Evolutionary conservation across 1,140 invertebrate species (phyloP).

Genomic region (Heliothis subflexa): DNA sequence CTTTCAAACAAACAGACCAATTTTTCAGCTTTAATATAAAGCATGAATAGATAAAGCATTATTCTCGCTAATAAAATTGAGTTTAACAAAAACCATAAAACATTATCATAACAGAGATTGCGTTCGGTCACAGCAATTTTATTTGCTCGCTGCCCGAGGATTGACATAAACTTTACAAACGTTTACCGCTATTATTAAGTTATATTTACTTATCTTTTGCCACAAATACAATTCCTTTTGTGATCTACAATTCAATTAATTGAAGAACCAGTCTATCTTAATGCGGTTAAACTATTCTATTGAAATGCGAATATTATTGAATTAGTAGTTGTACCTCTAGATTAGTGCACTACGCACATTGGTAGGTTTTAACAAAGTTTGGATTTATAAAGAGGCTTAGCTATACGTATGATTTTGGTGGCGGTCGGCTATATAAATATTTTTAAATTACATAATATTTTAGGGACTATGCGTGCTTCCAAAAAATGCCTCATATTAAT

Average conservation of each 20-base stretch:
- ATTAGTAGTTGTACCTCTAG: too few species aligned
- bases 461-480: too few species aligned
- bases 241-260: conserved; percentile 1
- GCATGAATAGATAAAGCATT: not conserved
- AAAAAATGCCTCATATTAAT: too few species aligned
- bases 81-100: not conserved
- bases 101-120: not conserved
- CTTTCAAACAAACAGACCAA: not conserved
- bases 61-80: not conserved
- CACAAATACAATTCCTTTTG: not conserved
- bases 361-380: too few species aligned
- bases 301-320: too few species aligned
- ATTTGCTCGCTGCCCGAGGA: conserved; percentile 19
- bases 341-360: too few species aligned
- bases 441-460: too few species aligned
- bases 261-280: not conserved
- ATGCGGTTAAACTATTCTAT: not conserved
- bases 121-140: not conserved
- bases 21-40: not conserved
- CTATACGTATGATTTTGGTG: too few species aligned
- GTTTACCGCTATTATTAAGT: conserved; percentile 9
- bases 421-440: too few species aligned
- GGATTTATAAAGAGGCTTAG: too few species aligned
- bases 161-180: conserved; percentile 7
- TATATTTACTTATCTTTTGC: conserved; percentile 15